Evolutionary conservation across 1,140 invertebrate species (phyloP).

Genomic region (Drepana arcuata): DNA sequence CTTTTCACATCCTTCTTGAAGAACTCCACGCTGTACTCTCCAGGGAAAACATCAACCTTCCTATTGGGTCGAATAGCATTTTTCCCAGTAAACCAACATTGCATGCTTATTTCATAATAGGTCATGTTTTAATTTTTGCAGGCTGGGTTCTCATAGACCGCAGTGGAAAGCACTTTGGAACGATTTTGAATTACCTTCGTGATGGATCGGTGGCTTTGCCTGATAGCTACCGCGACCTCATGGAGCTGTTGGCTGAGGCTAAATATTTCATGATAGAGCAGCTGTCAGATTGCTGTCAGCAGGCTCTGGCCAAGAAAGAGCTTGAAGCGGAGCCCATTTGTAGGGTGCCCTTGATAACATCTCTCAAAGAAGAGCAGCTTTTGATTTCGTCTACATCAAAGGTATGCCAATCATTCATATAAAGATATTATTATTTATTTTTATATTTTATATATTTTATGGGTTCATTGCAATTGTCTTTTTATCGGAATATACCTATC

Average conservation of each 20-base stretch:
- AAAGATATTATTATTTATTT: too few species aligned
- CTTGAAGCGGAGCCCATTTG: conserved; percentile 90
- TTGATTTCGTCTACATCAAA: conserved; percentile 91
- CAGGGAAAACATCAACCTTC: too few species aligned
- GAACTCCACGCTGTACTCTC: too few species aligned
- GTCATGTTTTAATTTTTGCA: too few species aligned
- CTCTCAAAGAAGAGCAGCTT: conserved; percentile 92
- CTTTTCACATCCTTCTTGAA: background rate
- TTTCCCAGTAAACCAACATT: too few species aligned
- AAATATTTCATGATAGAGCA: conserved; percentile 97
- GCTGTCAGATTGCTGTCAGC: conserved; percentile 88
- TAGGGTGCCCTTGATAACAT: conserved; percentile 95
- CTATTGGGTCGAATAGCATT: too few species aligned
- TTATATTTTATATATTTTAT: too few species aligned
- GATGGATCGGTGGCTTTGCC: conserved; percentile 95
- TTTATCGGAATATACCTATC: too few species aligned
- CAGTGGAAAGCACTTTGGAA: conserved; percentile 98
- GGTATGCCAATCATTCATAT: conserved; percentile 49
- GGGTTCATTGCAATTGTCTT: too few species aligned
- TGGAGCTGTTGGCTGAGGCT: conserved; percentile 92
- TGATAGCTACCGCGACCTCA: conserved; percentile 90
- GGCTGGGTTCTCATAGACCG: conserved; percentile 99
- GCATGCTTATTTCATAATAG: too few species aligned
- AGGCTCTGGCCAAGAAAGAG: conserved; percentile 85
- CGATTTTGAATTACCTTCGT: conserved; percentile 95